Evolutionary conservation across 2,797 vertebrate species (phyloP).

Genomic region (Parauchenoglanis ngamensis): DNA sequence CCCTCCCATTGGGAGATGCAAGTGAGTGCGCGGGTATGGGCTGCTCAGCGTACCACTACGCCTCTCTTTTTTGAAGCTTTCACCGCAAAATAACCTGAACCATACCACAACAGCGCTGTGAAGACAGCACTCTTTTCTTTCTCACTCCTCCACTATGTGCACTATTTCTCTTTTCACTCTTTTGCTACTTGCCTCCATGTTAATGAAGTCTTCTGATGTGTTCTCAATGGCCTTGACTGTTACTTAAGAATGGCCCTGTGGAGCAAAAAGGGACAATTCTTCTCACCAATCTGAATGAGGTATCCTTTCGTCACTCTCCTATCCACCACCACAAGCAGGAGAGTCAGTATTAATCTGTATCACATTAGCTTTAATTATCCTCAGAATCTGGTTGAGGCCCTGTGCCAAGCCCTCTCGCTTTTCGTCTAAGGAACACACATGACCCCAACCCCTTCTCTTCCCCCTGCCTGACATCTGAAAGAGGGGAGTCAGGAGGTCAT

Average conservation of each 20-base stretch:
- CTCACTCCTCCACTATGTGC: constrained; percentile 50
- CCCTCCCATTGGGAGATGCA: constrained; percentile 83
- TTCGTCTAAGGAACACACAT: constrained; percentile 46
- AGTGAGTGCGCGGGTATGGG: constrained; percentile 78
- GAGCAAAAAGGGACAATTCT: constrained; percentile 39
- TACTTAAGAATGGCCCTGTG: constrained; percentile 40
- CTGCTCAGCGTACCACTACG: constrained; percentile 70
- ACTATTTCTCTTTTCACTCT: constrained; percentile 58
- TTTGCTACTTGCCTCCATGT: constrained; percentile 27
- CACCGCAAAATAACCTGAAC: constrained; percentile 80
- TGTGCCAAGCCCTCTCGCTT: constrained; percentile 40
- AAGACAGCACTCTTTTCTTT: constrained; percentile 71
- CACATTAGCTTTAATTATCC: constrained; percentile 55
- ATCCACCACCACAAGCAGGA: constrained; percentile 32
- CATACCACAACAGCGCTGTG: constrained; percentile 73
- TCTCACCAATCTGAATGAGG: constrained; percentile 47
- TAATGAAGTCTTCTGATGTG: constrained; percentile 43
- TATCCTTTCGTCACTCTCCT: constrained; percentile 27
- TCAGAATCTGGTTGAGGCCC: constrained; percentile 44
- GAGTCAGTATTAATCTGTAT: constrained; percentile 57
- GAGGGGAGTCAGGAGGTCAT: constrained; percentile 72
- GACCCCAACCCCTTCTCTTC: constrained; percentile 59
- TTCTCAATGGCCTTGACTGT: constrained; percentile 54
- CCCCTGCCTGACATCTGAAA: constrained; percentile 70
- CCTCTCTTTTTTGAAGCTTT: constrained; percentile 72